A percentile compares a stretch with the other conserved stretches of the same genome.
Conservation (phyloP, 2,113 vertebrate species). For the Leptosomus discolor region DNA sequence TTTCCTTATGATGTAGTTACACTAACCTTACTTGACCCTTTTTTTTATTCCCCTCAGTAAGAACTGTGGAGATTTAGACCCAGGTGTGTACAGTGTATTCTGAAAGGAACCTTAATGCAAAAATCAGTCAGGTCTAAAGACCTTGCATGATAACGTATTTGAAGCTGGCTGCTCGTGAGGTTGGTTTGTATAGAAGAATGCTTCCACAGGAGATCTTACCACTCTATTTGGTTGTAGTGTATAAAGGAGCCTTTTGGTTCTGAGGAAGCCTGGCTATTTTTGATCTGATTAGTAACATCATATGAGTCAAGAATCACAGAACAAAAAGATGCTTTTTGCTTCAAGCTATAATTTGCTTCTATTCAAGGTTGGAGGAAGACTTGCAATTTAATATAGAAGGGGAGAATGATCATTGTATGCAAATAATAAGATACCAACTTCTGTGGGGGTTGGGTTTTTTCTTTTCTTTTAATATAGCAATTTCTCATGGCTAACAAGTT, state of each 20-base stretch:
- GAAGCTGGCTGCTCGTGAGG: neutral
- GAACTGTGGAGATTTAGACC: neutral
- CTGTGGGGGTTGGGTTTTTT: neutral
- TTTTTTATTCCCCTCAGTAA: rapidly evolving
- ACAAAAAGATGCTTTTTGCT: neutral
- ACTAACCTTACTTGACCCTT: neutral
- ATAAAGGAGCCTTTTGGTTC: neutral
- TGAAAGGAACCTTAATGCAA: neutral
- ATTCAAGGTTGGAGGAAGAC: neutral
- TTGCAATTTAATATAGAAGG: neutral
- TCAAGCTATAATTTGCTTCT: neutral
- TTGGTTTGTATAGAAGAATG: neutral
- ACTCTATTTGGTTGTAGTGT: neutral
- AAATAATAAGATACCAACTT: neutral
- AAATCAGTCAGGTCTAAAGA: neutral
- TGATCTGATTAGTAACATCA: neutral
- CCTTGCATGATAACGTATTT: neutral
- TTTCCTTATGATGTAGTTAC: neutral
- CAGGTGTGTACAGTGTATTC: neutral
- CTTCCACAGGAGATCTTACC: neutral
- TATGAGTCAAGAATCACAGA: neutral
- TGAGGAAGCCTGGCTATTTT: neutral
- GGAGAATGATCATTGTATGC: neutral
- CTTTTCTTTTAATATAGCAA: constrained; percentile 78
- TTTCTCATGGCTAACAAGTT: constrained; percentile 94